Conservation (phyloP, 1,140 invertebrate genomes). For the Chrysoperla carnea region DNA sequence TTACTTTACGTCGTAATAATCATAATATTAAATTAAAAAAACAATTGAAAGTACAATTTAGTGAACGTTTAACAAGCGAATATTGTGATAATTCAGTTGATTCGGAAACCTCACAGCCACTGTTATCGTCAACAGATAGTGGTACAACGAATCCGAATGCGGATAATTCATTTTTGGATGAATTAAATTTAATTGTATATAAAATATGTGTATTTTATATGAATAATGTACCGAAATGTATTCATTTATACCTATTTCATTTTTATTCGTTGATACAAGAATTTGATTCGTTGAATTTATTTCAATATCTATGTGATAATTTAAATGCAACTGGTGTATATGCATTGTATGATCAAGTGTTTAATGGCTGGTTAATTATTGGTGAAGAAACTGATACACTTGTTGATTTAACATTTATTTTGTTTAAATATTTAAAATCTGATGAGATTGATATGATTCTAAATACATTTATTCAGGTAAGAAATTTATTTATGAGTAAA, state of each 20-base stretch:
- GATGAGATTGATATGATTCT: slow-evolving; percentile 29
- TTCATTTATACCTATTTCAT: slow-evolving; percentile 17
- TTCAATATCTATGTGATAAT: slow-evolving; percentile 15
- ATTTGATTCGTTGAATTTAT: slow-evolving; percentile 26
- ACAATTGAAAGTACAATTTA: slow-evolving; percentile 17
- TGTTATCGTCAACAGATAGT: too few species aligned
- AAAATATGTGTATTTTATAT: slow-evolving; percentile 30
- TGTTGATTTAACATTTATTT: slow-evolving; percentile 36
- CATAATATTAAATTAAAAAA: slow-evolving; percentile 12
- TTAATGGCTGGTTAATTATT: slow-evolving; percentile 26
- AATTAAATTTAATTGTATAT: slow-evolving; percentile 28
- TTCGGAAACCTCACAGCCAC: too few species aligned
- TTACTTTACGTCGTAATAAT: too few species aligned
- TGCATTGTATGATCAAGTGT: slow-evolving; percentile 26
- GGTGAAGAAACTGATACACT: slow-evolving; percentile 23
- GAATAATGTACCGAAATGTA: slow-evolving; percentile 21
- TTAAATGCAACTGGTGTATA: slow-evolving; percentile 19
- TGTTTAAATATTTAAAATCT: slow-evolving; percentile 28
- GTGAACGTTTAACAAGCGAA: neutral
- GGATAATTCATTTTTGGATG: slow-evolving; percentile 12
- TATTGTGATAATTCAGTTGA: too few species aligned
- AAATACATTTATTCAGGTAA: slow-evolving; percentile 27
- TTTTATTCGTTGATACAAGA: slow-evolving; percentile 23
- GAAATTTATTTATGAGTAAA: slow-evolving; percentile 5
- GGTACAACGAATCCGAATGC: neutral